Conservation (phyloP, 2,113 vertebrate species). For the Dicrurus megarhynchus region DNA sequence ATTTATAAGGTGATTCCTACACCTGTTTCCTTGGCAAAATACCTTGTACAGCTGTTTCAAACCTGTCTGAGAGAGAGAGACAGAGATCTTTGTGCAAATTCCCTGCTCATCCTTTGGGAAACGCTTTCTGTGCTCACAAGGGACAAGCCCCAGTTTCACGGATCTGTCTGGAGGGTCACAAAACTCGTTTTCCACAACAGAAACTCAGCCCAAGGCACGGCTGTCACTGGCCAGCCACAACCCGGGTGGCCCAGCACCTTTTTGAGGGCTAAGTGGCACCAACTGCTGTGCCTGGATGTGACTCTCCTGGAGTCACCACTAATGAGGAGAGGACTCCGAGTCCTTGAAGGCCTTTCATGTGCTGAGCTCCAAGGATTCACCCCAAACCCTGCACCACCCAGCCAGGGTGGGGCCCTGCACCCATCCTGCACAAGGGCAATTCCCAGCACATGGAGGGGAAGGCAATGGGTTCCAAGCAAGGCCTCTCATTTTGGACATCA, state of each 20-base stretch:
- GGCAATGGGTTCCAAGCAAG: not conserved
- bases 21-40: not conserved
- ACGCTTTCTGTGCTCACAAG: not conserved
- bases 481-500: slow-evolving; percentile 7
- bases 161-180: not conserved
- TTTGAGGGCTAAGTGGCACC: not conserved
- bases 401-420: slow-evolving; percentile 2
- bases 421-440: not conserved
- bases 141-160: not conserved
- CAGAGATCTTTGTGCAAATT: not conserved
- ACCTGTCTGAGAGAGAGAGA: not conserved
- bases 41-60: not conserved
- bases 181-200: not conserved
- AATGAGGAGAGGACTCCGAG: not conserved
- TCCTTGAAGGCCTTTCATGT: slow-evolving; percentile 33
- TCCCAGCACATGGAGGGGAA: not conserved
- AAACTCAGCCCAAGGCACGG: not conserved
- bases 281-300: not conserved
- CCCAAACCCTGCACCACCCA: slow-evolving; percentile 1
- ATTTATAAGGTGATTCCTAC: not conserved
- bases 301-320: not conserved
- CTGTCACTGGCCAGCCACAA: not conserved
- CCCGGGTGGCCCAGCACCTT: not conserved
- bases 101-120: not conserved
- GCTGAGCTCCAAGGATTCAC: slow-evolving; percentile 6